Evolutionary conservation across 2,797 vertebrate species (phyloP), one percentile per base, ranked within the genome.

Genomic region (Trematomus bernacchii): DNA sequence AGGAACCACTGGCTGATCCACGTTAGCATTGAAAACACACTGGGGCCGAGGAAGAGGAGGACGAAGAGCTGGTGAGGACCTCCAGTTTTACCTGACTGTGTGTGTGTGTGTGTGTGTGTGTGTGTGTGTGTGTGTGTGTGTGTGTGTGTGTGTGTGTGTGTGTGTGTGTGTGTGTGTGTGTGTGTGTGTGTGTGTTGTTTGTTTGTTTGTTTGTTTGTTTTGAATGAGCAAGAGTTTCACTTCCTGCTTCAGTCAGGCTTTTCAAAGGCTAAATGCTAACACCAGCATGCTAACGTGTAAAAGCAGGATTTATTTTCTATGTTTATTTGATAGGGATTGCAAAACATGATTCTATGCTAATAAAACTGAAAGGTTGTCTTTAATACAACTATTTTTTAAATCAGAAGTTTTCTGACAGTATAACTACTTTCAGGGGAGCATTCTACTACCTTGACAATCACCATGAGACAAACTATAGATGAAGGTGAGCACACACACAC

Each of bases 381-480:
- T 27, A 27, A 27, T 27, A 27, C 27, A 4, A 27, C 27, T 27
- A 27, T 27, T 27, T 27, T 27, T 27, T 27, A 1, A 27, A 27
- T 4, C 27, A 27, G 27, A 27, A 0, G 33, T 8, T 8, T 37
- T 37, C 33, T 37, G 33, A 37, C 33, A 7, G 6, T 27, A 27
- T 27, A 6, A 33, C 33, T 33, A 7, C 33, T 82, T 76, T 40
- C 57, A 85, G 81, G 27, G 33, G 10, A 57, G 23, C 43, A 76
- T 65, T 14, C 37, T 71, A 30, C 54, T 23, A 73, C 60, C 64
- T 73, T 55, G 58, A 72, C 40, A 6, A 48, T 60, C 43, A 81
- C 18, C 64, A 90, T 89, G 87, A 89, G 59, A 66, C 71, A 87
- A 66, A 67, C 72, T 7, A 80, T 87, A 85, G 92, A 92, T 67